Evolutionary conservation across 2,113 vertebrate species (phyloP), one percentile per base, ranked within the genome.

Genomic region (Panthera leo): DNA sequence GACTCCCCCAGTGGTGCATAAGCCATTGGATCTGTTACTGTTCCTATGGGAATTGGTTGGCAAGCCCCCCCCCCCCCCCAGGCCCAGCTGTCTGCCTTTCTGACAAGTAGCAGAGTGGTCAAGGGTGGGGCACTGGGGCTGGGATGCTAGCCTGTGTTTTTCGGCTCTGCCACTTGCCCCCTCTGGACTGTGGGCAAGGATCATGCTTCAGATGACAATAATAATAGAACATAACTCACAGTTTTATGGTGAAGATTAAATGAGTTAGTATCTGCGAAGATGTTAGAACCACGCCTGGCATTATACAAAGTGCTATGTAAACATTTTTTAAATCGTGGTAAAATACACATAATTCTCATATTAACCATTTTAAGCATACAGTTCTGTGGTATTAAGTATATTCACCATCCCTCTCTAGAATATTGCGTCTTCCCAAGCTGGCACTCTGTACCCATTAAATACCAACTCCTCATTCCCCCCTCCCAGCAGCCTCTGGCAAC

Each of bases 401-500:
- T 45, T 83, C 91, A 36, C 18, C 13, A 2, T 36, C 39, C 53
- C 36, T 63, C 71, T 87, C 73, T 58, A 94, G 31, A 82, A 61
- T 51, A 39, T 53, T 61, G 61, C 39, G n/a, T 55, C 48, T 71
- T 71, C 65, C 27, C 34, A 80, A 61, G 71, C 15, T 29, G 34
- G 36, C 34, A 10, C 12, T 48, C 34, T 19, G 61, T 61, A 19
- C 63, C 39, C 76, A 31, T 94, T 82, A n/a, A 89, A 31, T 14
- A 12, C 51, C 2, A 48, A n/a, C n/a, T 48, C 5, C 21, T 23
- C 1, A 15, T 34, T 21, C 31, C 25, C 0, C 29, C 5, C 15
- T 48, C 34, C 34, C 25, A 0, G 2, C 4, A 25, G 21, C 36
- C 34, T 25, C 55, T 48, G 63, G 11, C 34, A 27, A 42, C 3